A percentile compares a stretch with the other conserved stretches of the same genome.
These are phyloP conservation scores for Bucorvus abyssinicus DNA, from an alignment of 2,797 vertebrate genomes.

Conservation along the genomic window DNA sequence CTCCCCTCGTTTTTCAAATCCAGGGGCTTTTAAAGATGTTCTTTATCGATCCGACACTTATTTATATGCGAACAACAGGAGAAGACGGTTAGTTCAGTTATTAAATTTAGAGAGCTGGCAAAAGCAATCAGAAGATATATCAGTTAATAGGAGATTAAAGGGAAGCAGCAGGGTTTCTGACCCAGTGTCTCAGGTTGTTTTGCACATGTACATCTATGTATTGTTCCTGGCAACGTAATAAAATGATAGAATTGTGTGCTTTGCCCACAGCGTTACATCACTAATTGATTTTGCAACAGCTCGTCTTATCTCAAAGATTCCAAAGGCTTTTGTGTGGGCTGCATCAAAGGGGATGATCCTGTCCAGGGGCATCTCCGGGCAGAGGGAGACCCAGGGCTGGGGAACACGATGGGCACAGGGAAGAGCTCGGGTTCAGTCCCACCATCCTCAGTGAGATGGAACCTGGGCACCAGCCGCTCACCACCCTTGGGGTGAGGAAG, in stretches of 20 bases:
- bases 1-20: not conserved
- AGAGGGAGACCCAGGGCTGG: not conserved
- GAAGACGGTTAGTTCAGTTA: conserved; percentile 39
- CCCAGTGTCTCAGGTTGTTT: conserved; percentile 39
- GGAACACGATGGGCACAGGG: not conserved
- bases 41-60: conserved; percentile 39
- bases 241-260: conserved; percentile 23
- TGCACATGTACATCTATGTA: not conserved
- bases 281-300: conserved; percentile 65
- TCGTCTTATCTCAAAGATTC: not conserved
- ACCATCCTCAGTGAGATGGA: fast-evolving
- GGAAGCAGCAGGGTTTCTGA: conserved; percentile 43
- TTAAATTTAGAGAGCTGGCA: conserved; percentile 67
- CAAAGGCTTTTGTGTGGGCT: not conserved
- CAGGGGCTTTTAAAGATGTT: conserved; percentile 11
- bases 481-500: not conserved
- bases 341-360: not conserved
- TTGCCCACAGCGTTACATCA: conserved; percentile 54
- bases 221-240: conserved; percentile 40
- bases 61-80: conserved; percentile 34
- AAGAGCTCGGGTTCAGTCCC: not conserved
- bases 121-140: conserved; percentile 67
- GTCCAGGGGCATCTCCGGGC: not conserved
- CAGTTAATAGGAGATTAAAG: conserved; percentile 65
- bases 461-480: fast-evolving